Base-by-base conservation (phyloP, 2,113 vertebrate genomes). In the Holacanthus passer region DNA sequence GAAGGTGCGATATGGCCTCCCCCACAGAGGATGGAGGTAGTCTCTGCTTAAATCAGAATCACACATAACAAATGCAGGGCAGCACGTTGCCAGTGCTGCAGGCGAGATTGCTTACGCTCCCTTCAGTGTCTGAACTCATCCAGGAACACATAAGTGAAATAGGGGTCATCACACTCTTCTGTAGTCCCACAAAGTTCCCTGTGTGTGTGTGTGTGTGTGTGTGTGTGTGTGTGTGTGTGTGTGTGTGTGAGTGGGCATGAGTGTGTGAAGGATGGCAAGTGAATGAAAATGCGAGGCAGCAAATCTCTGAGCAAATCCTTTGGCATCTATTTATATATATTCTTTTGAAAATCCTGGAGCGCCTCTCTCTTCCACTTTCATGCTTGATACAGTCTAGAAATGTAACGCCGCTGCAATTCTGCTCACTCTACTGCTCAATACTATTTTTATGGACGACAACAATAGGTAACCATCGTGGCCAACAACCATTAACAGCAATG, bases 241-340 rank as follows among this genome's bases (percentile, higher is more conserved):
- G 60, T 12, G 65, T 29, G 20, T 13, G 47, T 48, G 56, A 65
- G 35, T 29, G 52, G 29, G 55, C 6, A n/a, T 11, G 60, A 24
- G 82, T 32, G 45, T 53, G 53, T 55, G 67, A 64, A 79, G 59
- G 81, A 73, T 19, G 35, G 35, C 19, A 16, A 73, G 47, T 86
- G 79, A 81, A 83, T 73, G 68, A 83, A 66, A 72, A 69, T 29
- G 58, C 11, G 24, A 80, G 55, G 60, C 60, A 19, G 83, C 69
- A 88, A 84, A 87, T 89, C 67, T 83, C 78, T 20, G 27, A 81
- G 64, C 24, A 79, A 82, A 87, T 77, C 82, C 70, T 73, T 55
- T 50, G 27, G 48, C 24, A 27, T 79, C 78, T 87, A 79, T 83
- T 86, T 78, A 77, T 87, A 77, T 87, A 80, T 31, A 73, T 85